These are phyloP conservation scores for Seriola aureovittata DNA, from an alignment of 2,113 vertebrate species.

Conservation along the genomic window DNA sequence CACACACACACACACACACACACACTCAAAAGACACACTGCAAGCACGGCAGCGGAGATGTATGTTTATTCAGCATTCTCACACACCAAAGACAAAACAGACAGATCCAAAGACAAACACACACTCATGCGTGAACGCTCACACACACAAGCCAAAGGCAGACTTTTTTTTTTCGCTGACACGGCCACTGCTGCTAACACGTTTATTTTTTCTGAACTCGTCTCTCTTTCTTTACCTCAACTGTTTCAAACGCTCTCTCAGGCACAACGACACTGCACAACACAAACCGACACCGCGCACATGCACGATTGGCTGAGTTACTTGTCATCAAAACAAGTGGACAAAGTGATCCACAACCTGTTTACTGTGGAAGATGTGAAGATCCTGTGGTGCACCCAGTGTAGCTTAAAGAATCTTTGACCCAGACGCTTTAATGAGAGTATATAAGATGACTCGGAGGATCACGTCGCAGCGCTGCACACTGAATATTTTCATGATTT, in stretches of 20 bases:
- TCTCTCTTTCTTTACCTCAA: not conserved
- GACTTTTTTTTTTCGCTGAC: slow-evolving; percentile 16
- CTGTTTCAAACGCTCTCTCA: not conserved
- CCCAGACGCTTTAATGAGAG: not conserved
- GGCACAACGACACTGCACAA: not conserved
- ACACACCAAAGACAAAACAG: slow-evolving; percentile 32
- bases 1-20: not conserved
- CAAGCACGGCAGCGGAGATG: not conserved
- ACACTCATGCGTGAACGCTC: not conserved
- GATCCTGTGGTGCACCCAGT: not conserved
- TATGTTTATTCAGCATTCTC: slow-evolving; percentile 33
- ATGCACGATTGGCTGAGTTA: not conserved
- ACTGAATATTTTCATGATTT: not conserved
- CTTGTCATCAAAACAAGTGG: not conserved
- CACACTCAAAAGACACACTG: not conserved
- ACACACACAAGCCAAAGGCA: slow-evolving; percentile 5
- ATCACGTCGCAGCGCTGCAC: not conserved
- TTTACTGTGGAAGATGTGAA: not conserved
- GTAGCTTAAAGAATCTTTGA: not conserved
- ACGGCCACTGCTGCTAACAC: not conserved
- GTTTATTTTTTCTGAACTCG: slow-evolving; percentile 16
- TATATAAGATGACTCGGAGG: not conserved
- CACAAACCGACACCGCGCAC: not conserved
- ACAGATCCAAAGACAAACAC: slow-evolving; percentile 29
- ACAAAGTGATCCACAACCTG: not conserved